phyloP scores from a whole-genome alignment of 2,888 invertebrate genomes.

The Sisyra nigra region DNA sequence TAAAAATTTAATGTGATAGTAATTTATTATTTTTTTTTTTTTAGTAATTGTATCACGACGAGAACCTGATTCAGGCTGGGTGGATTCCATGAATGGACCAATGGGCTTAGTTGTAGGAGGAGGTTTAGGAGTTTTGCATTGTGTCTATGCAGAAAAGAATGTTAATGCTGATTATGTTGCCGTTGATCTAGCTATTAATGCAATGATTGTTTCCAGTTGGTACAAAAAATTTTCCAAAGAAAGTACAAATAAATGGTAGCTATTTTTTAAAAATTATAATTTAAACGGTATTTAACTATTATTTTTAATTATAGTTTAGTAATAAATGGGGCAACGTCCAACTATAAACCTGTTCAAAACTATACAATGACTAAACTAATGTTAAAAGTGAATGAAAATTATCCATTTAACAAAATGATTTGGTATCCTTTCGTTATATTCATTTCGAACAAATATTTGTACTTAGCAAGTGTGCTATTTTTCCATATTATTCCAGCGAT shows the following conservation, averaged over 20 bases:
- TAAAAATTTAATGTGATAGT: no score
- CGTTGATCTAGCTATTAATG: background rate
- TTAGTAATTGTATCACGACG: no score
- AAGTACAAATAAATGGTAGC: background rate
- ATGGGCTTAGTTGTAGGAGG: background rate
- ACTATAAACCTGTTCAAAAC: background rate
- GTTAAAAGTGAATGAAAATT: background rate
- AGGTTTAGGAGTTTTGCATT: background rate
- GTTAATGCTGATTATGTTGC: background rate
- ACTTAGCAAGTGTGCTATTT: background rate
- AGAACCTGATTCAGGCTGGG: constrained; percentile 1
- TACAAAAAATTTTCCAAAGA: background rate
- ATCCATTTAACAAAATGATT: background rate
- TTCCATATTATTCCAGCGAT: constrained; percentile 1
- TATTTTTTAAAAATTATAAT: background rate
- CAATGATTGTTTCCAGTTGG: background rate
- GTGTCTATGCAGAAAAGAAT: background rate
- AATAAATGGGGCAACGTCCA: background rate
- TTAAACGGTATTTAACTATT: background rate
- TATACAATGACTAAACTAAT: background rate
- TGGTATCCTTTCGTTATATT: background rate
- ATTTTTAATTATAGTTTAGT: background rate
- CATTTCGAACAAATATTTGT: background rate
- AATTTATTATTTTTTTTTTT: no score
- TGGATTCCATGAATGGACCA: constrained; percentile 2